These are phyloP conservation scores for Cossypha niveicapilla DNA, from an alignment of 2,797 vertebrate genomes.

Conservation along the genomic window DNA sequence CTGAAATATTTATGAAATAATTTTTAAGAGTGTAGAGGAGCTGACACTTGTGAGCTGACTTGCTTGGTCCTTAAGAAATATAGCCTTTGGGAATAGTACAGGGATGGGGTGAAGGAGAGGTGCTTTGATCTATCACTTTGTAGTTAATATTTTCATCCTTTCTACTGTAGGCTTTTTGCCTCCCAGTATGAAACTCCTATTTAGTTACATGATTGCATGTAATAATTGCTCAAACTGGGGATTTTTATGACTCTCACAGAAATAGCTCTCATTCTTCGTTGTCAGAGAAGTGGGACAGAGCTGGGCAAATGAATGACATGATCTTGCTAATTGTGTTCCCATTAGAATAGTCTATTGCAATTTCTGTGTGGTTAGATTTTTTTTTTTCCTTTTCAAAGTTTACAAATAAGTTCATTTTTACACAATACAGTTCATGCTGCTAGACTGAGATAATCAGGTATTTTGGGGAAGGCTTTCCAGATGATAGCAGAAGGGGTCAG, in stretches of 20 bases:
- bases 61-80: slow-evolving; percentile 10
- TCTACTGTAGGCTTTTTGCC: slow-evolving; percentile 6
- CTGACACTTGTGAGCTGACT: not conserved
- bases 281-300: not conserved
- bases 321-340: not conserved
- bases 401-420: not conserved
- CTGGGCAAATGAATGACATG: not conserved
- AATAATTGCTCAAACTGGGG: not conserved
- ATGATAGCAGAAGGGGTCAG: not conserved
- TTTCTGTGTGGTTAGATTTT: not conserved
- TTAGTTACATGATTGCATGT: not conserved
- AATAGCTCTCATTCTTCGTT: not conserved
- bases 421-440: not conserved
- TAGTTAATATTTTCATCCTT: slow-evolving; percentile 27
- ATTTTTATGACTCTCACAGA: not conserved
- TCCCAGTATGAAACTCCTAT: slow-evolving; percentile 5
- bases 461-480: not conserved
- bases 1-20: not conserved
- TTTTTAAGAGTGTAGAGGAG: not conserved
- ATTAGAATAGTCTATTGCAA: not conserved
- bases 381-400: not conserved
- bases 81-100: not conserved
- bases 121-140: slow-evolving; percentile 40
- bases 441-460: not conserved
- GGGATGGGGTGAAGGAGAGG: not conserved